phyloP scores from a whole-genome alignment of 2,113 vertebrate species.

The Chlorodrepanis virens region DNA sequence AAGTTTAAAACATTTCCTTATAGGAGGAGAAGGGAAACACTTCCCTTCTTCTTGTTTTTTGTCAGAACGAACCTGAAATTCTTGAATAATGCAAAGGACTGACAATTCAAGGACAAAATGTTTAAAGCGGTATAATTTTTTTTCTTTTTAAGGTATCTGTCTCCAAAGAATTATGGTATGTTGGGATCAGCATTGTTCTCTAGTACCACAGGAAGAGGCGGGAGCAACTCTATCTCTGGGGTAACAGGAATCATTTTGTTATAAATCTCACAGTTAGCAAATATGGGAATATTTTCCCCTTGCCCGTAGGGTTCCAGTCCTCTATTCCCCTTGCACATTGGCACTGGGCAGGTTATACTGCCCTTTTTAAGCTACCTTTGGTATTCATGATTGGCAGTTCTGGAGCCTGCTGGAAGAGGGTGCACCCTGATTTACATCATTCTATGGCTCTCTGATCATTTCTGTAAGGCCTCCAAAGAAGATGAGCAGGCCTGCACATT shows the following conservation, averaged over 20 bases:
- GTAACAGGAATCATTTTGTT: conserved; percentile 13
- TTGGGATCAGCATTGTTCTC: neutral
- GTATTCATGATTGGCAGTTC: neutral
- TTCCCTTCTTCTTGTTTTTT: neutral
- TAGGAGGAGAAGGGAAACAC: neutral
- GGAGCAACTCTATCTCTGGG: neutral
- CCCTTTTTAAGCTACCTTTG: neutral
- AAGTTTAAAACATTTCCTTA: neutral
- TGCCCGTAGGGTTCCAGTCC: neutral
- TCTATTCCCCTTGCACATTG: neutral
- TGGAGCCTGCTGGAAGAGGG: neutral
- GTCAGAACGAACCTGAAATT: neutral
- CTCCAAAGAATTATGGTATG: conserved; percentile 39
- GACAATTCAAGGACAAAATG: neutral
- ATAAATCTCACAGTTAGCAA: neutral
- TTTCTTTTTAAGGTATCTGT: conserved; percentile 69
- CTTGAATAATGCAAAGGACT: neutral
- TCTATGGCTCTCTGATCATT: neutral
- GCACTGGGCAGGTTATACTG: neutral
- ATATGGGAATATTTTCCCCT: neutral
- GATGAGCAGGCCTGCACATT: neutral
- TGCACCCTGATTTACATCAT: neutral
- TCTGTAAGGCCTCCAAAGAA: neutral
- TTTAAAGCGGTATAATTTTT: neutral
- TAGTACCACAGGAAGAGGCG: neutral